These are phyloP conservation scores for Anoplolepis gracilipes DNA, from an alignment of 1,140 invertebrate species.

Conservation along the genomic window DNA sequence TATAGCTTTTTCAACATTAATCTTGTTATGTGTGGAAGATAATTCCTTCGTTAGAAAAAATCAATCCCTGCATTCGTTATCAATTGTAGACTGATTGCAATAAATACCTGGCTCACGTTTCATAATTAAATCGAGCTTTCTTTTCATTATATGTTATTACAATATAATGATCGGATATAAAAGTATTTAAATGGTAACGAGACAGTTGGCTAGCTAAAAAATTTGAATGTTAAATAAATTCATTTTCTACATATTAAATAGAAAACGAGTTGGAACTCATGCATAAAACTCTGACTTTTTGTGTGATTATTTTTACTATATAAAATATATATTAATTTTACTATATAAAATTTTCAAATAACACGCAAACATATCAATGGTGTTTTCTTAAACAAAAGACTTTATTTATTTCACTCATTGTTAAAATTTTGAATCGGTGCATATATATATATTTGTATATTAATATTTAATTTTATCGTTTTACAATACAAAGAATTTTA, in stretches of 20 bases:
- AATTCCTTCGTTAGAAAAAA: background rate
- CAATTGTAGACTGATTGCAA: background rate
- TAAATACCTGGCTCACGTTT: background rate
- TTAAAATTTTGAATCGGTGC: slow-evolving; percentile 1
- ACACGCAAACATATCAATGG: background rate
- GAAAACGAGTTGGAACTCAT: background rate
- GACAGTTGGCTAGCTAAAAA: too few species aligned
- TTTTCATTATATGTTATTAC: too few species aligned
- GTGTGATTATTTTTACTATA: background rate
- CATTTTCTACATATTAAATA: slow-evolving; percentile 3
- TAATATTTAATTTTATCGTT: slow-evolving; percentile 64
- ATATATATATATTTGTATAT: slow-evolving; percentile 31
- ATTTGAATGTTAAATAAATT: background rate
- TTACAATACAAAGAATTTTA: slow-evolving; percentile 68
- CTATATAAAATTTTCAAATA: background rate
- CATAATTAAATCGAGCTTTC: background rate
- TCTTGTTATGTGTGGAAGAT: background rate
- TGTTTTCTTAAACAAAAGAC: slow-evolving; percentile 50
- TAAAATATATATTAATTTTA: too few species aligned
- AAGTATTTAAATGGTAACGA: too few species aligned
- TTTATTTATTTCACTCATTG: slow-evolving; percentile 51
- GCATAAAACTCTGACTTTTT: background rate
- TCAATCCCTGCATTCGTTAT: background rate
- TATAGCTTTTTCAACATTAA: background rate
- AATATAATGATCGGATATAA: too few species aligned